These are phyloP conservation scores for Diaphora mendica DNA, from an alignment of 2,888 invertebrate species.

Conservation along the genomic window DNA sequence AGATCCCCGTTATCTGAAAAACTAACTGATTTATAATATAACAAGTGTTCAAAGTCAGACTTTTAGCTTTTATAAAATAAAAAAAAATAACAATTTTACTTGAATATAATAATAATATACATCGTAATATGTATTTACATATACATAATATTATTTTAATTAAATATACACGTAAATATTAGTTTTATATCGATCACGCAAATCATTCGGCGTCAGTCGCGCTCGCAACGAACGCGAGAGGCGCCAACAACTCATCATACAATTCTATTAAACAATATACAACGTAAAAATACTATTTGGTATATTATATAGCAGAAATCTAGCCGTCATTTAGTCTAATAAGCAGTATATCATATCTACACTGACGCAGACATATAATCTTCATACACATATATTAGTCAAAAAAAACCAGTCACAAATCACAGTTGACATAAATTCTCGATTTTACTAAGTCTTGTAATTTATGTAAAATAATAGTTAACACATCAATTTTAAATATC, in stretches of 20 bases:
- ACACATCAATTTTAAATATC: conserved; percentile 71
- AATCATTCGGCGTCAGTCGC: conserved; percentile 55
- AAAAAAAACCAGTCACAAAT: conserved; percentile 86
- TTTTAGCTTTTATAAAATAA: conserved; percentile 82
- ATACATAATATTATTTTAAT: conserved; percentile 82
- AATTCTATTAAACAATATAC: conserved; percentile 82
- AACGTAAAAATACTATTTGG: conserved; percentile 87
- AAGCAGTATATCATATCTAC: conserved; percentile 78
- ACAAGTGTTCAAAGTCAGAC: conserved; percentile 86
- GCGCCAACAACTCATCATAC: conserved; percentile 66
- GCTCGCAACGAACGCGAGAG: conserved; percentile 43
- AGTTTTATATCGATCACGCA: conserved; percentile 75
- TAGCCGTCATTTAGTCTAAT: conserved; percentile 84
- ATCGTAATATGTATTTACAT: conserved; percentile 85
- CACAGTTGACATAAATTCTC: conserved; percentile 86
- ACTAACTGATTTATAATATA: conserved; percentile 78
- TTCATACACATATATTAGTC: conserved; percentile 81
- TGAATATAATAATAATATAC: conserved; percentile 83
- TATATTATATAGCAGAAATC: conserved; percentile 84
- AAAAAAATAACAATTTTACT: conserved; percentile 81
- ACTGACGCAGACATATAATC: conserved; percentile 74
- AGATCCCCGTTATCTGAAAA: conserved; percentile 78
- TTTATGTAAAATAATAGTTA: conserved; percentile 77
- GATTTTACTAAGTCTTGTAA: conserved; percentile 85
- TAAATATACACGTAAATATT: conserved; percentile 83